Evolutionary conservation across 2,797 vertebrate species (phyloP), one percentile per base, ranked within the genome.

Genomic region (Microtus agrestis): DNA sequence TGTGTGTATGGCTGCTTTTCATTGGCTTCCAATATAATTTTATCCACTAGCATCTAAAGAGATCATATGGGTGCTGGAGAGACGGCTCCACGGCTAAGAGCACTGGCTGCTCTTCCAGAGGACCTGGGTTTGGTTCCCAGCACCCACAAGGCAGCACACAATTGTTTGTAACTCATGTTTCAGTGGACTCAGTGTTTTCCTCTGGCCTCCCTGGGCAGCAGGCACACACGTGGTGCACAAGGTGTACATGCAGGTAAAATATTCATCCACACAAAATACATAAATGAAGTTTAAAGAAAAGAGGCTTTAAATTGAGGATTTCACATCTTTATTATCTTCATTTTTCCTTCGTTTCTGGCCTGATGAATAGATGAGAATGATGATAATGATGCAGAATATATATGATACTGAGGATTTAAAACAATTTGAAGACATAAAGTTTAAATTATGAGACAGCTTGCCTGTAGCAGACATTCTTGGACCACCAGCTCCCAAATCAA

Each of bases 301-400:
- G 4, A 61, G 54, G n/a, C 48, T 81, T 40, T 81, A 6, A 86
- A 37, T 76, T 87, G 51, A 88, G 43, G 29, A 67, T 87, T 93
- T 87, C 31, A 73, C 43, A 61, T 79, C 23, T 76, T 56, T 85
- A 61, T 40, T 17, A 76, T 31, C 29, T 25, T 65, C 25, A 93
- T 87, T 79, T 5, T 91, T 82, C 77, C 74, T 82, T 93, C 19
- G 61, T 93, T 94, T n/a, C 76, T 82, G 74, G 12, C 31, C 77
- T 87, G 12, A 71, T 46, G 56, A 80, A 21, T 82, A 65, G 17
- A 23, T 31, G 74, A 80, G n/a, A 27, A 71, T 74, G 65, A 54
- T 40, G 78, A 40, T 56, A 34, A n/a, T 37, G 5, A 25, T 80
- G 54, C 14, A 40, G 54, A 25, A 40, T 29, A 59, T 13, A 15